Base-by-base conservation (phyloP, 2,797 vertebrate genomes). In the Lycodopsis pacificus region DNA sequence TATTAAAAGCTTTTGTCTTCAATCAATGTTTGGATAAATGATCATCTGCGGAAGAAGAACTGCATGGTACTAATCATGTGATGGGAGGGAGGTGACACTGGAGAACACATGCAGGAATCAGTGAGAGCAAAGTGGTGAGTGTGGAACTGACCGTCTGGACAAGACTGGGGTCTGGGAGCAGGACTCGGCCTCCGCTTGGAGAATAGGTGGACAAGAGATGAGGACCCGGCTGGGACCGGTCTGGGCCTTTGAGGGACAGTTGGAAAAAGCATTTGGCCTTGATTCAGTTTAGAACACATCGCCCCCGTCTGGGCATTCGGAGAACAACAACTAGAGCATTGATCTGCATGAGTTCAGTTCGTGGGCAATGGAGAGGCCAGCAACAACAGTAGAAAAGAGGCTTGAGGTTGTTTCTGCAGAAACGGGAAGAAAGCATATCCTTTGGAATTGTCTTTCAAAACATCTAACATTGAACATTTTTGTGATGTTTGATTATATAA, bases 221-320 rank as follows among this genome's bases (percentile, higher is more conserved):
- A 63, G 63, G n/a, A 62, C 57, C 63, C 13, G 36, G 15, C 40
- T 82, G 32, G n/a, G 46, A 53, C 20, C 0, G 6, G 22, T n/a
- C 48, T 19, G 10, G 12, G 13, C 0, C 4, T 62, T 15, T 4
- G 2, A 19, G 66, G 57, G 36, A 13, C 11, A 32, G 36, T 48
- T 36, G 13, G 19, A 25, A 36, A 49, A 48, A 40, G 61, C 27
- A 4, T n/a, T n/a, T n/a, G 46, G 56, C 34, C 3, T 32, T 38
- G 38, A 2, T 13, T 63, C 12, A 66, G 5, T n/a, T 75, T 44
- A 49, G 48, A 42, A 69, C 10, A 79, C 77, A 81, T 25, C 12
- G 59, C 85, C 88, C 77, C 71, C 86, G 8, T 48, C 62, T 89
- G 89, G 83, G 30, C 30, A 30, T 66, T 51, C n/a, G 53, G 27